Conservation (phyloP, 2,113 vertebrate genomes). For the Alligator sinensis region DNA sequence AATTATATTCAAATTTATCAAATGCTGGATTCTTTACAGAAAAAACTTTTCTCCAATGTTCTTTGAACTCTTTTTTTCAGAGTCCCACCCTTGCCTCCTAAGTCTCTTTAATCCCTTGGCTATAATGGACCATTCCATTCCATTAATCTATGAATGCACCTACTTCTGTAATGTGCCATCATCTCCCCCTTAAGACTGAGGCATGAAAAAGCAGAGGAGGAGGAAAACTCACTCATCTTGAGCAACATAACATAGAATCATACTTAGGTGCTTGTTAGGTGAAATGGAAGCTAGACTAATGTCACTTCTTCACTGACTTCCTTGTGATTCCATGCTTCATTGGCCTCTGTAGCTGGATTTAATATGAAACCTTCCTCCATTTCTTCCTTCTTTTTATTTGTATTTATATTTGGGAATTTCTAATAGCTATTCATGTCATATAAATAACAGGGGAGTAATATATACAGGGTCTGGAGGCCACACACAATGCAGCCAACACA, state of each 20-base stretch:
- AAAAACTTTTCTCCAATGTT: slow-evolving; percentile 15
- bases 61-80: not conserved
- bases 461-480: not conserved
- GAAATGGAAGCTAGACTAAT: too few relatives aligned
- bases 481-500: not conserved
- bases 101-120: not conserved
- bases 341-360: not conserved
- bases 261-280: too few relatives aligned
- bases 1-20: not conserved
- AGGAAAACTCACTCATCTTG: too few relatives aligned
- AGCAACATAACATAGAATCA: too few relatives aligned
- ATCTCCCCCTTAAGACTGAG: too few relatives aligned
- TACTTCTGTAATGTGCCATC: too few relatives aligned
- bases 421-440: not conserved
- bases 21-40: not conserved
- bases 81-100: not conserved
- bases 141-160: too few relatives aligned
- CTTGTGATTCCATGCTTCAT: not conserved
- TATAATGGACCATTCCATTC: not conserved
- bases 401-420: not conserved
- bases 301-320: not conserved
- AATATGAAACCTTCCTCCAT: not conserved
- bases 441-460: not conserved
- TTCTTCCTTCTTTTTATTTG: not conserved
- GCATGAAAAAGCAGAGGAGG: too few relatives aligned